These are phyloP conservation scores for Heliocidaris tuberculata DNA, from an alignment of 35 echinoderm and acorn worm species.

Conservation along the genomic window DNA sequence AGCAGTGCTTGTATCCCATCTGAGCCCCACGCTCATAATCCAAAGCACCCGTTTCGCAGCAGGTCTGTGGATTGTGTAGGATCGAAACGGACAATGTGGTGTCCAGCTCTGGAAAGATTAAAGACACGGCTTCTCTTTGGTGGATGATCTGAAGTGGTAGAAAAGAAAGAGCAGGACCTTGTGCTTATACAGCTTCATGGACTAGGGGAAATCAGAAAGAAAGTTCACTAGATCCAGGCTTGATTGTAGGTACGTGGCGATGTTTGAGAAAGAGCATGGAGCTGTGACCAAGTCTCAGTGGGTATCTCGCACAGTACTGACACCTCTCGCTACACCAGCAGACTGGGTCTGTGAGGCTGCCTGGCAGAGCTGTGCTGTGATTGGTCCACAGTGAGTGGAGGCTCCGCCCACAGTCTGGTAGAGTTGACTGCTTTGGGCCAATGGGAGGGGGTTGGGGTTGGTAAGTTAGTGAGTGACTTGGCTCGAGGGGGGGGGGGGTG, in stretches of 20 bases:
- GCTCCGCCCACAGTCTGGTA: slow-evolving; percentile 14
- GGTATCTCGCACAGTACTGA: background rate
- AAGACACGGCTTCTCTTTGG: background rate
- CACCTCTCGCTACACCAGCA: background rate
- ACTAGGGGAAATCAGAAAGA: background rate
- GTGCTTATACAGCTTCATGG: background rate
- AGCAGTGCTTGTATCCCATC: background rate
- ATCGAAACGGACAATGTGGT: background rate
- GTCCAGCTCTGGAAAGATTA: background rate
- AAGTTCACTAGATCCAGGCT: background rate
- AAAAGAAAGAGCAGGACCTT: background rate
- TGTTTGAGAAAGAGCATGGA: background rate
- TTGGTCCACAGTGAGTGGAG: background rate
- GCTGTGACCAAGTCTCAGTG: background rate
- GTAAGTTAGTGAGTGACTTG: background rate
- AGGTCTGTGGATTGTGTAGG: background rate
- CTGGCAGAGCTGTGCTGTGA: background rate
- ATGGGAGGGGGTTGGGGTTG: background rate
- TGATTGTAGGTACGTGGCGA: background rate
- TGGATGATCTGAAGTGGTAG: background rate
- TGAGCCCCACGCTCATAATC: background rate
- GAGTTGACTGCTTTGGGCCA: background rate
- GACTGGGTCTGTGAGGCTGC: slow-evolving; percentile 17
- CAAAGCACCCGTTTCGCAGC: background rate
- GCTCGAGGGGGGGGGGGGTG: background rate